Base-by-base conservation (phyloP, 2,113 vertebrate species). In the Micronisus gabar region DNA sequence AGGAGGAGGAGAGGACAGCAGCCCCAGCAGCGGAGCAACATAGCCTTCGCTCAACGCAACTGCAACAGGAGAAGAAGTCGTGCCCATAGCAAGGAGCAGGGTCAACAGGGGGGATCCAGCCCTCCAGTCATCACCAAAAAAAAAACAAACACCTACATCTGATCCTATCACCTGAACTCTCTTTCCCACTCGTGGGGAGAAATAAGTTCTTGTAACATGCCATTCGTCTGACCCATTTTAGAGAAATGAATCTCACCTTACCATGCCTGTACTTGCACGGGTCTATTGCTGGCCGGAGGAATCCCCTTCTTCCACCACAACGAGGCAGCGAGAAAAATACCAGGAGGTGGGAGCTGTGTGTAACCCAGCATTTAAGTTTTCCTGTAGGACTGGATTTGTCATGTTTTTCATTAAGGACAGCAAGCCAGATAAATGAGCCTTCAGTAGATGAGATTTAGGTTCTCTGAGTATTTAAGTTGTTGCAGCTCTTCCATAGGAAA, bases 31-130 rank as follows among this genome's bases (percentile, higher is more conserved):
- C 0, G 2, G 18, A n/a, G 23, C 9, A 61, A 43, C 11, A 29
- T 25, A 72, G 26, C 9, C 15, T 52, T 65, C 0, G 0, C 9
- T 63, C 29, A 41, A 13, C 58, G 70, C 11, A 81, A 27, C n/a
- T 1, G 0, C 34, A 45, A 17, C 3, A 30, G 27, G 6, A 68
- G 50, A n/a, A 79, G 26, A 20, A 12, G 2, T 11, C 13, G 17
- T 52, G 67, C 8, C 25, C 0, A 2, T 12, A 50, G 26, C 21
- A 34, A 21, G 52, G 13, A 79, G n/a, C 1, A 3, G 11, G 20
- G 17, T 43, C 30, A 68, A 25, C 3, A 26, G 7, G 6, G 16
- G 12, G 5, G 3, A 43, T 45, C 12, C 38, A 79, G 21, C 53
- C 40, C 13, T 40, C 18, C 20, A 68, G 29, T 32, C 43, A 61